These are phyloP conservation scores for Anneissia japonica DNA, from an alignment of 35 echinoderm and acorn worm genomes.

Conservation along the genomic window DNA sequence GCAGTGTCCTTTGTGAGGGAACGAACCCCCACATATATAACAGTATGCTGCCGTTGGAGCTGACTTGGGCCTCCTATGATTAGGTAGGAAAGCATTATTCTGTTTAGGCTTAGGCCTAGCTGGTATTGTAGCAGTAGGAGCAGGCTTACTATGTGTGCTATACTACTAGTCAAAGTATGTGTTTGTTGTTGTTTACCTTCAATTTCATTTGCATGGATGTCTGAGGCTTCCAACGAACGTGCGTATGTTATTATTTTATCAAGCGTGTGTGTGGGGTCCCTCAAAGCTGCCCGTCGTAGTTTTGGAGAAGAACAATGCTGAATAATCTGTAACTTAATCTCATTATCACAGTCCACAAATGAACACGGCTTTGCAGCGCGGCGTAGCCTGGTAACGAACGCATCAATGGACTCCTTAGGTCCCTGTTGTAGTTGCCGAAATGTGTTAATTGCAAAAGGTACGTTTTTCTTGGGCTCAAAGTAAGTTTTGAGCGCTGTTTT, in stretches of 20 bases:
- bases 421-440: constrained; percentile 14
- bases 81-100: no score
- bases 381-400: constrained; percentile 20
- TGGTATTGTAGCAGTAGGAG: no score
- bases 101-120: no score
- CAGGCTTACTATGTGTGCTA: no score
- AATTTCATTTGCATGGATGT: not conserved
- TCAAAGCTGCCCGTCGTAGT: constrained; percentile 17
- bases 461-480: constrained; percentile 35
- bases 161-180: no score
- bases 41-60: no score
- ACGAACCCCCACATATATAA: no score
- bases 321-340: constrained; percentile 30
- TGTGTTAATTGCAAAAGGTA: constrained; percentile 28
- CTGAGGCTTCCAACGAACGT: constrained; percentile 9
- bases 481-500: not conserved
- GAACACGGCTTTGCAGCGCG: not conserved
- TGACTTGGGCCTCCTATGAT: no score
- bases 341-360: constrained; percentile 1
- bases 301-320: constrained; percentile 36
- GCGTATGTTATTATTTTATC: constrained; percentile 20
- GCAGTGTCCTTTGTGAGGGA: no score
- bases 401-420: constrained; percentile 7
- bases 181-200: not conserved
- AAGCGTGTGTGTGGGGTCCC: constrained; percentile 28